These are phyloP conservation scores for Dermatophagoides farinae DNA, from an alignment of 1,140 invertebrate species.

Conservation along the genomic window DNA sequence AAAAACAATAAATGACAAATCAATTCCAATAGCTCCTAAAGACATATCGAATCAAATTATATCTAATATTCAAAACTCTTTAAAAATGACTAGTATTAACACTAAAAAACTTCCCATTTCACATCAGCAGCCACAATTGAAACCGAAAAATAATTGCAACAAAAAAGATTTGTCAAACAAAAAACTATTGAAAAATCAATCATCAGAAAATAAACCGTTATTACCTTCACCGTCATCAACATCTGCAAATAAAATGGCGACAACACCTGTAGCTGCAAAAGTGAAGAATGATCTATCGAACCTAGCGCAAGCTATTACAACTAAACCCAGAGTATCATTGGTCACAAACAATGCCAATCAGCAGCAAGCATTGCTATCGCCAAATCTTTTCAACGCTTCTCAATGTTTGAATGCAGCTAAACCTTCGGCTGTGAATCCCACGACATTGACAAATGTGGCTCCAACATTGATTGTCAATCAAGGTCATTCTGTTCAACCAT, in stretches of 20 bases:
- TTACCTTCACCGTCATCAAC: neutral
- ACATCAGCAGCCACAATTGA: too few relatives aligned
- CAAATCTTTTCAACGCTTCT: neutral
- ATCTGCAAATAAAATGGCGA: neutral
- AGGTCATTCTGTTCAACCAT: neutral
- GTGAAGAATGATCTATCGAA: neutral
- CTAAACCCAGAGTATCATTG: too few relatives aligned
- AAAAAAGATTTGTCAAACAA: too few relatives aligned
- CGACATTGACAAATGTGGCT: neutral
- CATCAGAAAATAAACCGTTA: too few relatives aligned
- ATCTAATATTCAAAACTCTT: too few relatives aligned
- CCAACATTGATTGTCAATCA: slow-evolving; percentile 7
- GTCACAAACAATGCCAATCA: neutral
- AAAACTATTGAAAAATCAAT: too few relatives aligned
- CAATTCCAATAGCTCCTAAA: neutral
- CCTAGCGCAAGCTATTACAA: too few relatives aligned
- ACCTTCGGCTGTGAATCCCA: neutral
- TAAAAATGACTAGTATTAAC: neutral
- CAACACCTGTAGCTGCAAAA: neutral
- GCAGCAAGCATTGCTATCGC: neutral
- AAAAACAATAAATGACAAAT: slow-evolving; percentile 2
- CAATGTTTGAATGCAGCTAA: neutral
- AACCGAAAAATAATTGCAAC: too few relatives aligned
- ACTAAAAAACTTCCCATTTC: neutral
- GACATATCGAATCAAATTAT: too few relatives aligned